Conservation (phyloP, 2,888 invertebrate species). For the Glaucopsyche alexis region DNA sequence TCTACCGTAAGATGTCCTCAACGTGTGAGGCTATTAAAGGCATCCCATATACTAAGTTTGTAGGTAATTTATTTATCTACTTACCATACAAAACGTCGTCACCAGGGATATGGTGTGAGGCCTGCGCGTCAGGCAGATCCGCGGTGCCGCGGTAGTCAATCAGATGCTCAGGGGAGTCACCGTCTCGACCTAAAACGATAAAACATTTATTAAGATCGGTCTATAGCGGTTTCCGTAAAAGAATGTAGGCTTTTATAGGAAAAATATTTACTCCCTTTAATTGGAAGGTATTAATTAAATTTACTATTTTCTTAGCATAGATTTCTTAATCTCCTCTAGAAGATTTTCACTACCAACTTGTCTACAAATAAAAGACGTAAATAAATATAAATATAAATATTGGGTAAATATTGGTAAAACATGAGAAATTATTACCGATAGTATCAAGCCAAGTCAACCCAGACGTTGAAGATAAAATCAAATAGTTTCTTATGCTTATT, state of each 20-base stretch:
- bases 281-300: too few species aligned
- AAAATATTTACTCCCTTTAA: too few species aligned
- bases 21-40: too few species aligned
- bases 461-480: background rate
- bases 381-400: too few species aligned
- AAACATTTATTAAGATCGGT: too few species aligned
- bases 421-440: background rate
- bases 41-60: too few species aligned
- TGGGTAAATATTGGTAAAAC: background rate
- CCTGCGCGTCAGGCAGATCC: conserved; percentile 53
- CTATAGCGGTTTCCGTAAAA: too few species aligned
- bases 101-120: conserved; percentile 51
- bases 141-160: conserved; percentile 64
- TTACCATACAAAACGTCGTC: conserved; percentile 62
- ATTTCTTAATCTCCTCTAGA: too few species aligned
- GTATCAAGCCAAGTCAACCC: conserved; percentile 11
- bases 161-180: conserved; percentile 61
- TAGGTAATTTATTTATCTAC: conserved; percentile 34
- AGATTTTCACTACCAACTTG: too few species aligned
- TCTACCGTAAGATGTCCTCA: too few species aligned
- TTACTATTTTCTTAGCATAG: too few species aligned
- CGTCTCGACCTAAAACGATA: conserved; percentile 60
- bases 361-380: background rate
- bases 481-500: background rate
- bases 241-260: too few species aligned